phyloP scores from a whole-genome alignment of 1,140 invertebrate genomes.

The Druon quercuslanigerum region DNA sequence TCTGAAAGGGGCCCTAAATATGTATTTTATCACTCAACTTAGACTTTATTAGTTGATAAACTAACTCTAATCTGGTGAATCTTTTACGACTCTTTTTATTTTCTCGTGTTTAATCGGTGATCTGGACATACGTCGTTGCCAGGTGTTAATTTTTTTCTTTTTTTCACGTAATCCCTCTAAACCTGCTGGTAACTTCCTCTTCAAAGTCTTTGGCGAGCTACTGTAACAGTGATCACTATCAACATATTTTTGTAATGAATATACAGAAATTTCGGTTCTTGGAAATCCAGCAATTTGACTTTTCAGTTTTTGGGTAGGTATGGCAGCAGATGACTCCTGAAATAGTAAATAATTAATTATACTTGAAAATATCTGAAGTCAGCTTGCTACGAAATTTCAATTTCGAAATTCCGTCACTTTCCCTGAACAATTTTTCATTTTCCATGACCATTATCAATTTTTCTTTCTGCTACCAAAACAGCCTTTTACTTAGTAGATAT shows the following conservation, averaged over 20 bases:
- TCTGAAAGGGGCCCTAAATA: background rate
- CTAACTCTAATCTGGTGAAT: constrained; percentile 1
- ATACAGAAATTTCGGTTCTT: constrained; percentile 11
- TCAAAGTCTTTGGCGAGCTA: constrained; percentile 19
- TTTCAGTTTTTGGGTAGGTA: background rate
- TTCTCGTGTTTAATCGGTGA: constrained; percentile 17
- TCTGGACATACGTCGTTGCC: constrained; percentile 15
- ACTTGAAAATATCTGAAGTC: background rate
- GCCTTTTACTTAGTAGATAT: no score
- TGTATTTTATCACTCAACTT: constrained; percentile 10
- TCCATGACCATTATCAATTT: no score
- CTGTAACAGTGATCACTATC: constrained; percentile 29
- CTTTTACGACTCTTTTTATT: constrained; percentile 14
- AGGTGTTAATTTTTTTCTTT: constrained; percentile 9
- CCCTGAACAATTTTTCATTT: no score
- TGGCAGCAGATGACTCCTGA: background rate
- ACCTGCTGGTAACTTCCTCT: background rate
- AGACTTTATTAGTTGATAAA: background rate
- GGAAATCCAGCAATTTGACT: constrained; percentile 10
- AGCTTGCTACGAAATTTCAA: no score
- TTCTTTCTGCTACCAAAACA: no score
- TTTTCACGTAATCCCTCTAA: constrained; percentile 22
- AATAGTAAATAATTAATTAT: constrained; percentile 10
- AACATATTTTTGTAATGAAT: constrained; percentile 8
- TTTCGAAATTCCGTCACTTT: no score